These are phyloP conservation scores for Chrysemys picta DNA, from an alignment of 2,113 vertebrate species.

Conservation along the genomic window DNA sequence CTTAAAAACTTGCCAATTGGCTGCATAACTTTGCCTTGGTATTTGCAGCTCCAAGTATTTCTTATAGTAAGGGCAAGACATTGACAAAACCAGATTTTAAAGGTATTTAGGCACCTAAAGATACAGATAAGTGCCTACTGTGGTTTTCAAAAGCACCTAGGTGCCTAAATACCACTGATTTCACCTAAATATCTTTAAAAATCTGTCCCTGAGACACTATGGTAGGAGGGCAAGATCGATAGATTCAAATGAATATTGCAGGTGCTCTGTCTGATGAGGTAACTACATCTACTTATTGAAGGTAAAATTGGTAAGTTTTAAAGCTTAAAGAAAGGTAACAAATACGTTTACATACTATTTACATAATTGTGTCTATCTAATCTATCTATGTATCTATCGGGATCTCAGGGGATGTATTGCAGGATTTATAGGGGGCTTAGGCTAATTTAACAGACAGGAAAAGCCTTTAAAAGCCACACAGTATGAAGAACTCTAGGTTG, in stretches of 20 bases:
- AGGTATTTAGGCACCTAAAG: not conserved
- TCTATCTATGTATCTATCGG: not conserved
- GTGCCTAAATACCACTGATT: not conserved
- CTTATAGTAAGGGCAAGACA: not conserved
- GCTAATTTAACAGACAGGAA: not conserved
- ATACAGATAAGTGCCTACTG: not conserved
- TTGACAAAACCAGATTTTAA: not conserved
- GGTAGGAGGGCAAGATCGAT: not conserved
- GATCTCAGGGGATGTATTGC: not conserved
- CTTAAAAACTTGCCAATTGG: not conserved
- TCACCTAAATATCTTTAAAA: not conserved
- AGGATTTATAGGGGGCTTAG: not conserved
- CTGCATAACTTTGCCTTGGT: not conserved
- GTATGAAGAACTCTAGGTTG: not conserved
- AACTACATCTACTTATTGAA: not conserved
- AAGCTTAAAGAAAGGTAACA: not conserved
- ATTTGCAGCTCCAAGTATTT: not conserved
- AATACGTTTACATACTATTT: not conserved
- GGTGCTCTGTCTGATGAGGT: not conserved
- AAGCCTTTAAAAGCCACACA: not conserved
- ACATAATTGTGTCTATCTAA: not conserved
- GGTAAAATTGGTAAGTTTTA: not conserved
- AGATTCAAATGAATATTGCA: not conserved
- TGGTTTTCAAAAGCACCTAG: not conserved
- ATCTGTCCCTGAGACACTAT: not conserved